A percentile compares a stretch with the other conserved stretches of the same genome.
These are phyloP conservation scores for Mobula birostris DNA, from an alignment of 2,113 vertebrate species.

Conservation along the genomic window DNA sequence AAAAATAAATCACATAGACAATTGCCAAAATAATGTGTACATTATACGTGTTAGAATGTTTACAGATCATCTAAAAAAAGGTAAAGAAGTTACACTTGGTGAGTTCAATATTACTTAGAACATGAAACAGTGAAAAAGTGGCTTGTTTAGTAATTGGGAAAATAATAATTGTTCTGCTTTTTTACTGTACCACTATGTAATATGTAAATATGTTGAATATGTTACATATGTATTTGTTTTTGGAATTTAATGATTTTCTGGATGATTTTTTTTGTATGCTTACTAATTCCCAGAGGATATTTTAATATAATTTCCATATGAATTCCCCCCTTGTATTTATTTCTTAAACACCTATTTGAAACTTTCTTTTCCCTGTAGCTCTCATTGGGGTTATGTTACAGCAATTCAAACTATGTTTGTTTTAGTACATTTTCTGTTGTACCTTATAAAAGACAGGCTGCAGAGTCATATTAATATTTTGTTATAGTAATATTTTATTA, in stretches of 20 bases:
- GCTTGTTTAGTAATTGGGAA: conserved; percentile 48
- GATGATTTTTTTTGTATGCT: conserved; percentile 78
- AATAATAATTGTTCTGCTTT: conserved; percentile 66
- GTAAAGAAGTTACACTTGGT: conserved; percentile 44
- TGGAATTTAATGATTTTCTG: conserved; percentile 57
- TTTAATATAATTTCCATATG: conserved; percentile 91
- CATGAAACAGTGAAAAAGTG: conserved; percentile 46
- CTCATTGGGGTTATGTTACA: conserved; percentile 78
- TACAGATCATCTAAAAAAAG: conserved; percentile 41
- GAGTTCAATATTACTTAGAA: conserved; percentile 53
- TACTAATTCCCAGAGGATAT: conserved; percentile 86
- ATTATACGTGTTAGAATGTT: conserved; percentile 54
- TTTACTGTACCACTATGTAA: conserved; percentile 64
- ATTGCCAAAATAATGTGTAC: conserved; percentile 38
- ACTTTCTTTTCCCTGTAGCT: conserved; percentile 68
- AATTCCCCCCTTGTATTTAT: conserved; percentile 92
- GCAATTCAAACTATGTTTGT: conserved; percentile 67
- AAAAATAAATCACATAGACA: conserved; percentile 47
- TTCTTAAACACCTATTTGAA: conserved; percentile 79
- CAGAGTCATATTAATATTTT: conserved; percentile 98
- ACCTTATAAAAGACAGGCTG: conserved; percentile 88
- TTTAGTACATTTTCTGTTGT: conserved; percentile 76
- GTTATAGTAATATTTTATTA: conserved; percentile 99
- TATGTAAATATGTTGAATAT: conserved; percentile 92
- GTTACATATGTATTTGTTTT: conserved; percentile 77